Conservation (phyloP, 2,888 invertebrate species). For the Tinea semifulvella region DNA sequence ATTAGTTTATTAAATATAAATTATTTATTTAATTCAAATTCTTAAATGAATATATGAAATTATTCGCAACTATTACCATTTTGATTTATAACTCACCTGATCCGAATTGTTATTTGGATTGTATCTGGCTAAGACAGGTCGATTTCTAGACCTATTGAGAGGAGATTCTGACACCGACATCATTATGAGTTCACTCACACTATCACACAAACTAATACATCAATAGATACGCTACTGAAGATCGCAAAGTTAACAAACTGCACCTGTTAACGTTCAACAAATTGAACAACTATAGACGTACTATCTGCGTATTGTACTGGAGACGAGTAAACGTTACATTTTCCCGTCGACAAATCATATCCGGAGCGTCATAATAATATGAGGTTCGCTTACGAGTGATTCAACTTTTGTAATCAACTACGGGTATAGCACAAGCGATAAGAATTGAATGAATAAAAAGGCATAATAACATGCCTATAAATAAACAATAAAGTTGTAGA, state of each 20-base stretch:
- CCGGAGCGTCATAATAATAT: slow-evolving; percentile 50
- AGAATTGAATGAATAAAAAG: neutral
- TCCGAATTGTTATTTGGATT: slow-evolving; percentile 38
- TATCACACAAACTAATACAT: neutral
- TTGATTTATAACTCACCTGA: slow-evolving; percentile 35
- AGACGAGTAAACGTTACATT: slow-evolving; percentile 46
- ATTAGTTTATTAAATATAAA: too few relatives aligned
- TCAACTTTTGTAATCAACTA: slow-evolving; percentile 46
- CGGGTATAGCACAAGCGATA: slow-evolving; percentile 19
- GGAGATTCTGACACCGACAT: slow-evolving; percentile 51
- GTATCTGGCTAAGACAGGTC: slow-evolving; percentile 55
- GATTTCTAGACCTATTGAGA: slow-evolving; percentile 43
- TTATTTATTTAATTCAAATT: too few relatives aligned
- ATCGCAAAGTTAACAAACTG: too few relatives aligned
- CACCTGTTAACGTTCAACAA: too few relatives aligned
- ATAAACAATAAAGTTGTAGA: too few relatives aligned
- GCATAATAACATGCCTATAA: slow-evolving; percentile 7
- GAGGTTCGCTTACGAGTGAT: slow-evolving; percentile 37
- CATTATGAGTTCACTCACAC: slow-evolving; percentile 28
- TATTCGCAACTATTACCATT: too few relatives aligned
- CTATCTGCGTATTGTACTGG: neutral
- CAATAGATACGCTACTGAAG: neutral
- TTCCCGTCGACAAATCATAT: slow-evolving; percentile 64
- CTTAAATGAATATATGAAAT: too few relatives aligned
- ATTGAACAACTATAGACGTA: slow-evolving; percentile 30